A percentile compares a stretch with the other conserved stretches of the same genome.
Conservation (phyloP, 2,113 vertebrate genomes). For the Seriola quinqueradiata region DNA sequence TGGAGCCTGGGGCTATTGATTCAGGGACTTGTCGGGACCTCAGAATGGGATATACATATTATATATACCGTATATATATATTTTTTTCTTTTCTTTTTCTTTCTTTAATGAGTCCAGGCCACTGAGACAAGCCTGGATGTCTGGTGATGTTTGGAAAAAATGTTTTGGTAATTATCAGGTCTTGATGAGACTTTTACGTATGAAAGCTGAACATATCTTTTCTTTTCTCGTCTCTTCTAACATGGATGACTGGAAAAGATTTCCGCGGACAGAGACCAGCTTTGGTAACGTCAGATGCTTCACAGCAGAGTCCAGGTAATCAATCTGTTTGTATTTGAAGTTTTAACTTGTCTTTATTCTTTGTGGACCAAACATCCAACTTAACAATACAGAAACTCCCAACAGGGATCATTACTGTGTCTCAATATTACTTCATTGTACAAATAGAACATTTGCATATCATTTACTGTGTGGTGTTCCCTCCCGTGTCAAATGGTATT, state of each 20-base stretch:
- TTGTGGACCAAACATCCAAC: not conserved
- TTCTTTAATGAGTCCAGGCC: constrained; percentile 13
- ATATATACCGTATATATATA: constrained; percentile 41
- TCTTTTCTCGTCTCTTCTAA: constrained; percentile 48
- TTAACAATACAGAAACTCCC: not conserved
- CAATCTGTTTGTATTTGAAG: not conserved
- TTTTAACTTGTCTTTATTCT: not conserved
- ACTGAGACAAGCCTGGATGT: not conserved
- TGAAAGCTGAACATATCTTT: constrained; percentile 11
- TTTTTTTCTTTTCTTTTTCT: constrained; percentile 29
- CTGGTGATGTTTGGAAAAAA: not conserved
- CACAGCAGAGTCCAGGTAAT: constrained; percentile 67
- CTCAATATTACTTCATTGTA: not conserved
- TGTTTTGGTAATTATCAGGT: constrained; percentile 12
- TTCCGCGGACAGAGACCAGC: constrained; percentile 84
- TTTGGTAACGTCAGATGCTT: constrained; percentile 79
- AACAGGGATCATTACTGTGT: not conserved
- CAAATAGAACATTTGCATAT: not conserved
- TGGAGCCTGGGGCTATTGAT: constrained; percentile 85
- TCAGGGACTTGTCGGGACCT: constrained; percentile 70
- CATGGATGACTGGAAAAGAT: constrained; percentile 74
- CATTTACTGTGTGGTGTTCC: not conserved
- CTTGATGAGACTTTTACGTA: not conserved
- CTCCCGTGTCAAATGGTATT: not conserved
- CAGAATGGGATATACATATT: constrained; percentile 56